phyloP scores from a whole-genome alignment of 2,888 invertebrate genomes.

The Helleia helle region DNA sequence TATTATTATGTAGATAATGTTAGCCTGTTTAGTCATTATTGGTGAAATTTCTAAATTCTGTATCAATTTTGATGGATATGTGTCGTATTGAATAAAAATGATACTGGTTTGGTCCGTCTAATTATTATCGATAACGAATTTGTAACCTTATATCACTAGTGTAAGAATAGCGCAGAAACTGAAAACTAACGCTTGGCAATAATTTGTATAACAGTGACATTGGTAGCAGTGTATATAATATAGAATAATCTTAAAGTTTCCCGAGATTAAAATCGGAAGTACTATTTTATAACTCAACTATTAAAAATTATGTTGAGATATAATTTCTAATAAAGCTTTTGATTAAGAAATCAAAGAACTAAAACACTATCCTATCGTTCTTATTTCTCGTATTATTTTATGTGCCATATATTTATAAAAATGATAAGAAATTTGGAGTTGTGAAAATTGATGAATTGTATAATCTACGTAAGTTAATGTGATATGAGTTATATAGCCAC shows the following conservation, averaged over 20 bases:
- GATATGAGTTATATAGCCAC: conserved; percentile 65
- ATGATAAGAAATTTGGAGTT: conserved; percentile 55
- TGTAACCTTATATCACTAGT: conserved; percentile 66
- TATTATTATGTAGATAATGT: conserved; percentile 36
- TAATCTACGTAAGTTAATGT: conserved; percentile 70
- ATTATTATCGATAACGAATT: conserved; percentile 70
- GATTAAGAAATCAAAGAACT: not conserved
- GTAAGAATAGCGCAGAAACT: conserved; percentile 45
- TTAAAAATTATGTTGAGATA: too few species aligned
- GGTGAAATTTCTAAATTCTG: conserved; percentile 21
- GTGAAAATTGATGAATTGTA: conserved; percentile 56
- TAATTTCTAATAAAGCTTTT: too few species aligned
- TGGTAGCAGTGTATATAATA: conserved; percentile 28
- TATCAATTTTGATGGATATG: conserved; percentile 46
- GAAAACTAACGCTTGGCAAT: conserved; percentile 66
- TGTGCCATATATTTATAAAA: conserved; percentile 61
- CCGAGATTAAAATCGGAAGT: not conserved
- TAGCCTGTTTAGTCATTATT: conserved; percentile 16
- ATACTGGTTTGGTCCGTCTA: conserved; percentile 60
- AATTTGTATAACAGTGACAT: conserved; percentile 42
- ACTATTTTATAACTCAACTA: too few species aligned
- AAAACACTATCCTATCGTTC: not conserved
- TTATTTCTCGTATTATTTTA: conserved; percentile 34
- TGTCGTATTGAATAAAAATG: conserved; percentile 49
- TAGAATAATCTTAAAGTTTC: conserved; percentile 8